Evolutionary conservation across 2,113 vertebrate species (phyloP).

Genomic region (Chlorocebus sabaeus): DNA sequence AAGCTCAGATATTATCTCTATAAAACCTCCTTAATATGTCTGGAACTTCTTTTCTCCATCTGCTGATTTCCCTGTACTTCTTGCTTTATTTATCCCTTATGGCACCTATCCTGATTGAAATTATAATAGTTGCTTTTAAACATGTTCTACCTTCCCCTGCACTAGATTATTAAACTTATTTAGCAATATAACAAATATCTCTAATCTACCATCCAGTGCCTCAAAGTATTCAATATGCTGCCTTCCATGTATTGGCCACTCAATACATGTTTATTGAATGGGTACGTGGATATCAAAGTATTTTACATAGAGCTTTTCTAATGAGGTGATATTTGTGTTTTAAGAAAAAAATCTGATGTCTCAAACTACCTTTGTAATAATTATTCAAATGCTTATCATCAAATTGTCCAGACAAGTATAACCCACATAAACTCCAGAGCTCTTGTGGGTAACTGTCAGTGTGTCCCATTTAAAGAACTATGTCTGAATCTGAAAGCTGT

Average conservation of each 20-base stretch:
- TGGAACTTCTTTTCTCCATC: neutral
- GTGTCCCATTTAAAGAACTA: neutral
- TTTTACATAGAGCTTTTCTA: neutral
- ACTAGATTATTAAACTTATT: slow-evolving; percentile 21
- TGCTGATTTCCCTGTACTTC: neutral
- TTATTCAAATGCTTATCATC: neutral
- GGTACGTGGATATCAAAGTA: neutral
- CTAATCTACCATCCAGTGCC: neutral
- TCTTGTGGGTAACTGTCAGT: neutral
- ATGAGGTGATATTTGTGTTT: neutral
- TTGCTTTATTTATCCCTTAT: neutral
- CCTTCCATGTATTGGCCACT: neutral
- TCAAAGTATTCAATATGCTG: neutral
- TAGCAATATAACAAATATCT: neutral
- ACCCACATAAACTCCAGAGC: neutral
- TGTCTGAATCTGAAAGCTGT: neutral
- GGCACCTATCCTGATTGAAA: neutral
- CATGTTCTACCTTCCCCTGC: neutral
- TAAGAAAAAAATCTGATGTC: neutral
- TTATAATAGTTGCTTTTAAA: neutral
- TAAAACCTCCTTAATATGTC: neutral
- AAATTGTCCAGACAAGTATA: neutral
- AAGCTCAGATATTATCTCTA: neutral
- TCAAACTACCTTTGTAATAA: neutral
- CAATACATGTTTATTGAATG: neutral